A percentile compares a stretch with the other conserved stretches of the same genome.
phyloP scores from a whole-genome alignment of 1,140 invertebrate genomes.

The Eurosta solidaginis region DNA sequence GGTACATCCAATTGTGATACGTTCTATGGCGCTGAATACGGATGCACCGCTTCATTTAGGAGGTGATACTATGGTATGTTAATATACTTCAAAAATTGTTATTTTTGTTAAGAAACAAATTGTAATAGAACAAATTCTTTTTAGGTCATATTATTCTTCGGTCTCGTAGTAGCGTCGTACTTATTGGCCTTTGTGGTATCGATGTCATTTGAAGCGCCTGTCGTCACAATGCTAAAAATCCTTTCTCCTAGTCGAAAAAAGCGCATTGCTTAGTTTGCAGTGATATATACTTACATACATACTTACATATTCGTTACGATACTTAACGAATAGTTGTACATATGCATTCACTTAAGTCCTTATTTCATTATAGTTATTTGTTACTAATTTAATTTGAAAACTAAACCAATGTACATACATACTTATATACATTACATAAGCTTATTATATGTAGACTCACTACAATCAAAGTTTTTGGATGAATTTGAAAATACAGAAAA shows the following conservation, averaged over 20 bases:
- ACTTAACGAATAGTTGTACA: neutral
- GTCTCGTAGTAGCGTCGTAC: constrained; percentile 77
- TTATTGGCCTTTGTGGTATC: constrained; percentile 78
- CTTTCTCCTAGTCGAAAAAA: constrained; percentile 70
- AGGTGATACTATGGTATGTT: constrained; percentile 72
- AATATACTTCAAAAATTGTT: neutral
- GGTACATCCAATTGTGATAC: constrained; percentile 79
- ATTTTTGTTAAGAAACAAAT: neutral
- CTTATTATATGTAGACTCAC: too few relatives aligned
- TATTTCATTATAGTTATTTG: neutral
- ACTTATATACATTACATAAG: too few relatives aligned
- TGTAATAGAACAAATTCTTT: constrained; percentile 37
- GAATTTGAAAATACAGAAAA: too few relatives aligned
- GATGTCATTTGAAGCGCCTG: constrained; percentile 79
- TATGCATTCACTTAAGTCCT: neutral
- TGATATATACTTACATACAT: neutral
- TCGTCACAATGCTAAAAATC: constrained; percentile 84
- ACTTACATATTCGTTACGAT: neutral
- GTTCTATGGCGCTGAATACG: constrained; percentile 74
- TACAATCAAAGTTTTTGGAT: too few relatives aligned
- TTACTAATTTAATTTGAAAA: neutral
- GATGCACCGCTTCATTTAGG: constrained; percentile 79
- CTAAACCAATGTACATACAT: neutral
- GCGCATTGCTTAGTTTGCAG: constrained; percentile 47
- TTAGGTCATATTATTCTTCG: constrained; percentile 76